phyloP scores from a whole-genome alignment of 2,113 vertebrate species.

The Entomyzon cyanotis region DNA sequence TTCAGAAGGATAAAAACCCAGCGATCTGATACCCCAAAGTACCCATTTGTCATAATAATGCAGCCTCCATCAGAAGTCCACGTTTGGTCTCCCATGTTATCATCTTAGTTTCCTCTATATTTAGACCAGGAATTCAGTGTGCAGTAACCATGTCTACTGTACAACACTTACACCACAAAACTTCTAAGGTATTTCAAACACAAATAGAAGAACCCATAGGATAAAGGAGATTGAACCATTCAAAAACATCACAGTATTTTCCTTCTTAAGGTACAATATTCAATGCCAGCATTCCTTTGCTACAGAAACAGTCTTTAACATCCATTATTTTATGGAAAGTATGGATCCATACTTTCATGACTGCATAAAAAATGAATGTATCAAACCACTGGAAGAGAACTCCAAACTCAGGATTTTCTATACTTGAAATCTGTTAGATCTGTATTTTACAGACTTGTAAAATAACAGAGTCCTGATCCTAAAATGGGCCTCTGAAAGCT shows the following conservation, averaged over 20 bases:
- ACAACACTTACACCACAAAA: background rate
- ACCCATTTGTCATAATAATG: background rate
- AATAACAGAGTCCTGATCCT: background rate
- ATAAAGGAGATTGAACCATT: background rate
- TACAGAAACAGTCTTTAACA: background rate
- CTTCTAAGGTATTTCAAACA: background rate
- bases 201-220: background rate
- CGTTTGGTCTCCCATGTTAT: background rate
- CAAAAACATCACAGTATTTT: background rate
- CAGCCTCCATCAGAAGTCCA: background rate
- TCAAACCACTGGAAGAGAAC: background rate
- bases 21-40: background rate
- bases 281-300: background rate
- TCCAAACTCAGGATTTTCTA: background rate
- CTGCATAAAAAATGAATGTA: background rate
- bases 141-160: constrained; percentile 15
- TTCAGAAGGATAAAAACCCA: background rate
- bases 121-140: background rate
- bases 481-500: background rate
- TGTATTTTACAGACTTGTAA: background rate
- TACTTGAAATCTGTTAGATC: background rate
- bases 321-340: background rate
- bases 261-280: background rate
- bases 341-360: background rate
- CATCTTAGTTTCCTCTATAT: background rate